Evolutionary conservation across 1,140 invertebrate species (phyloP).

Genomic region (Maconellicoccus hirsutus): DNA sequence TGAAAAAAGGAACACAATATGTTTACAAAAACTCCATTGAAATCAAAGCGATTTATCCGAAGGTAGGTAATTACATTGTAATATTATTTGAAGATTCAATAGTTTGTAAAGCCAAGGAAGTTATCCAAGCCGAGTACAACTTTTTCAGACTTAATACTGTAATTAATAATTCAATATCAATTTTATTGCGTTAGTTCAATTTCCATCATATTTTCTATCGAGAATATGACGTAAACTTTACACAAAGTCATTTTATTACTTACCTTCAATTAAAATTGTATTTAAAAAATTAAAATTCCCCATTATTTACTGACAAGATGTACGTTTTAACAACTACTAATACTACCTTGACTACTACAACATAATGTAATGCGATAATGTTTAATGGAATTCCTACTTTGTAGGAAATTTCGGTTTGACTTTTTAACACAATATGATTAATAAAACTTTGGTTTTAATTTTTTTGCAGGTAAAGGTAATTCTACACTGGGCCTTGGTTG

Average conservation of each 20-base stretch:
- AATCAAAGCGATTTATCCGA: slow-evolving; percentile 52
- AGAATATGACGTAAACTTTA: too few species aligned
- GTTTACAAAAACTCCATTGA: slow-evolving; percentile 55
- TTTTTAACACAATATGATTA: too few species aligned
- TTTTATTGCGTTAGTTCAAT: too few species aligned
- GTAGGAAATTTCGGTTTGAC: not conserved
- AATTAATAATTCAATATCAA: too few species aligned
- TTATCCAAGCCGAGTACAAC: too few species aligned
- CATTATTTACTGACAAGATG: not conserved
- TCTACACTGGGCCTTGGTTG: slow-evolving; percentile 24
- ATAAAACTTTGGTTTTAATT: not conserved
- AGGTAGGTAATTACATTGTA: slow-evolving; percentile 38
- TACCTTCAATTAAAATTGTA: not conserved
- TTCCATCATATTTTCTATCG: not conserved
- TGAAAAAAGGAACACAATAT: slow-evolving; percentile 51
- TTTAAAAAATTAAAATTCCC: not conserved
- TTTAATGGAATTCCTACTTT: not conserved
- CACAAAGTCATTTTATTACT: not conserved
- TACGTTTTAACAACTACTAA: not conserved
- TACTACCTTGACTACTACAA: too few species aligned
- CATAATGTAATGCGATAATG: too few species aligned
- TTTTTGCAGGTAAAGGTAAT: slow-evolving; percentile 23
- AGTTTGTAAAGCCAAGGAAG: too few species aligned
- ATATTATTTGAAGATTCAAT: too few species aligned
- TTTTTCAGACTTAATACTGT: too few species aligned